Percentiles rank a stretch among this genome's conserved stretches.
phyloP scores from a whole-genome alignment of 2,888 invertebrate genomes.

The Perizoma flavofasciatum region DNA sequence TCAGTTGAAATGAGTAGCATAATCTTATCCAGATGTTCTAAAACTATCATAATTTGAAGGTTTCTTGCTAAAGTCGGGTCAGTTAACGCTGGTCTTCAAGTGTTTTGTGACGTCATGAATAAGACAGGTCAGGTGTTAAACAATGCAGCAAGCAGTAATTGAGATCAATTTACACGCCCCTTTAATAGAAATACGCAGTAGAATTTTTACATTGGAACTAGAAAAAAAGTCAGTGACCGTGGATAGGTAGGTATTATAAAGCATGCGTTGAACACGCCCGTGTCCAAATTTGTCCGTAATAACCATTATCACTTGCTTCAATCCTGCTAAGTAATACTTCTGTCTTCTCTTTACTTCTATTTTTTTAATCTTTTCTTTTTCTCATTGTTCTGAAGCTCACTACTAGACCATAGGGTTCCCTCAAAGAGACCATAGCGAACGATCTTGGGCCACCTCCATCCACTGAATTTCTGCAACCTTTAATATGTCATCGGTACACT shows the following conservation, averaged over 20 bases:
- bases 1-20: conserved; percentile 4
- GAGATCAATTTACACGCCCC: conserved; percentile 44
- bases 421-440: too few relatives aligned
- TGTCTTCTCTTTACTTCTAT: too few relatives aligned
- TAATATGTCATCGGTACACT: too few relatives aligned
- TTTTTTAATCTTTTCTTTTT: too few relatives aligned
- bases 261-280: too few relatives aligned
- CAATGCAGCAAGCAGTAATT: conserved; percentile 41
- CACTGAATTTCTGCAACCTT: too few relatives aligned
- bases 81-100: conserved; percentile 12
- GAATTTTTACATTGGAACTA: conserved; percentile 7
- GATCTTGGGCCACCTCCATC: too few relatives aligned
- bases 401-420: too few relatives aligned
- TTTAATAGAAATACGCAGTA: conserved; percentile 17
- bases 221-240: conserved; percentile 14
- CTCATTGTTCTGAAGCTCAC: too few relatives aligned
- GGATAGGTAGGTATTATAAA: not conserved
- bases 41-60: not conserved
- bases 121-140: conserved; percentile 52
- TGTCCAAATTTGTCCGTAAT: too few relatives aligned
- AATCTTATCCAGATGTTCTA: not conserved
- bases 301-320: too few relatives aligned
- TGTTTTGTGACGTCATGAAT: conserved; percentile 32
- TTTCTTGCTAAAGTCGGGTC: conserved; percentile 5
- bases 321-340: too few relatives aligned